Percentiles rank a stretch among this genome's conserved stretches.
Evolutionary conservation across 2,888 invertebrate species (phyloP).

Genomic region (Nematopogon swammerdamellus): DNA sequence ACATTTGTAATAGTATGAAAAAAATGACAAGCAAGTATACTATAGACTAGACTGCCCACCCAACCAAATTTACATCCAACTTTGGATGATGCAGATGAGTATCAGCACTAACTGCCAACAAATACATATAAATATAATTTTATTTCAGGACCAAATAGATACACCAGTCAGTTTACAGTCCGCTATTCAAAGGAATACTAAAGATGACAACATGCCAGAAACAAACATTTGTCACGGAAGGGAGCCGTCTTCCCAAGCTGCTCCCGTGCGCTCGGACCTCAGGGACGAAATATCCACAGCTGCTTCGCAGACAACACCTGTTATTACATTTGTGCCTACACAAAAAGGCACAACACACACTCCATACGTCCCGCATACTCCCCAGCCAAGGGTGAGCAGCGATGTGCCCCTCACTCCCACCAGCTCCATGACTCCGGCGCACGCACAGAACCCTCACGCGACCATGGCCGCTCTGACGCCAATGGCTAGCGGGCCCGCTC

Average conservation of each 20-base stretch:
- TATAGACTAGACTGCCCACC: too few species aligned
- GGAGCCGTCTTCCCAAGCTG: not conserved
- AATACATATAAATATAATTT: not conserved
- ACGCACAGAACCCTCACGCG: slow-evolving; percentile 50
- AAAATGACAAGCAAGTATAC: too few species aligned
- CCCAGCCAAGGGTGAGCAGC: slow-evolving; percentile 22
- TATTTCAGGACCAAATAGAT: not conserved
- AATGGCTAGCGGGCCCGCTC: slow-evolving; percentile 49
- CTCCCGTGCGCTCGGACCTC: not conserved
- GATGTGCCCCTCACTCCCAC: slow-evolving; percentile 43
- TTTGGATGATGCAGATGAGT: too few species aligned
- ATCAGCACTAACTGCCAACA: too few species aligned
- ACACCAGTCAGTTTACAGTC: not conserved
- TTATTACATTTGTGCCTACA: not conserved
- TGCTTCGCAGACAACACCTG: not conserved
- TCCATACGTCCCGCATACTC: slow-evolving; percentile 1
- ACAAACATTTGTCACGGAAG: not conserved
- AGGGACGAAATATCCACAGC: not conserved
- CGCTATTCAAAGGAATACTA: not conserved
- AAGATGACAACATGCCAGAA: not conserved
- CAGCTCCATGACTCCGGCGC: slow-evolving; percentile 28
- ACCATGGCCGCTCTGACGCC: slow-evolving; percentile 50
- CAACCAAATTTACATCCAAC: too few species aligned
- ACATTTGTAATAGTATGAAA: too few species aligned
- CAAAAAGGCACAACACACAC: not conserved